Percentiles rank a stretch among this genome's conserved stretches.
These are phyloP conservation scores for Onychomys torridus DNA, from an alignment of 2,797 vertebrate species.

Conservation along the genomic window DNA sequence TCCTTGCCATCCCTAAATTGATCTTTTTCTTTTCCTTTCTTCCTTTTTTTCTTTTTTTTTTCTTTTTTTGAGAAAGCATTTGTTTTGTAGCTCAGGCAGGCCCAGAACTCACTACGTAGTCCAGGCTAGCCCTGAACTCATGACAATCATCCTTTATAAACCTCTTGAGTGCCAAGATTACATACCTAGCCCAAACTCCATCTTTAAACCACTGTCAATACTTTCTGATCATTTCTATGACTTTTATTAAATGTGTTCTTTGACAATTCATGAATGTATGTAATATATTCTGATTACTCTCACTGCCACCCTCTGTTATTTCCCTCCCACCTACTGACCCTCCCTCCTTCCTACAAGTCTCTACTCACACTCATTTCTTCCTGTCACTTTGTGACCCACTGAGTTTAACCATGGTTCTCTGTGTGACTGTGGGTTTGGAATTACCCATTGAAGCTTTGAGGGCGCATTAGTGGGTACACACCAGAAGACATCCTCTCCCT, in stretches of 20 bases:
- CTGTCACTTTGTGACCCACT: background rate
- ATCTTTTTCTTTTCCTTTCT: background rate
- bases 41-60: background rate
- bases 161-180: background rate
- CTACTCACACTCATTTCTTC: background rate
- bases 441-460: background rate
- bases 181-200: background rate
- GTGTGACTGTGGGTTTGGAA: background rate
- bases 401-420: background rate
- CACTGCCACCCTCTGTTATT: background rate
- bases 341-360: background rate
- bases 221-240: background rate
- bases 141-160: background rate
- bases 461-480: background rate
- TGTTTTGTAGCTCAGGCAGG: background rate
- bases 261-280: background rate
- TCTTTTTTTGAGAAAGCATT: background rate
- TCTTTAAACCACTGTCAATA: background rate
- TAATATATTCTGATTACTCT: background rate
- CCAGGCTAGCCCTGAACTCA: background rate
- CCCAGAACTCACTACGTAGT: background rate
- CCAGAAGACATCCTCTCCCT: background rate
- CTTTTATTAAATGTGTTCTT: background rate
- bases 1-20: background rate
- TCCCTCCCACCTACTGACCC: rapidly evolving